These are phyloP conservation scores for Auanema freiburgensis DNA, from an alignment of 2,888 invertebrate species.

Conservation along the genomic window DNA sequence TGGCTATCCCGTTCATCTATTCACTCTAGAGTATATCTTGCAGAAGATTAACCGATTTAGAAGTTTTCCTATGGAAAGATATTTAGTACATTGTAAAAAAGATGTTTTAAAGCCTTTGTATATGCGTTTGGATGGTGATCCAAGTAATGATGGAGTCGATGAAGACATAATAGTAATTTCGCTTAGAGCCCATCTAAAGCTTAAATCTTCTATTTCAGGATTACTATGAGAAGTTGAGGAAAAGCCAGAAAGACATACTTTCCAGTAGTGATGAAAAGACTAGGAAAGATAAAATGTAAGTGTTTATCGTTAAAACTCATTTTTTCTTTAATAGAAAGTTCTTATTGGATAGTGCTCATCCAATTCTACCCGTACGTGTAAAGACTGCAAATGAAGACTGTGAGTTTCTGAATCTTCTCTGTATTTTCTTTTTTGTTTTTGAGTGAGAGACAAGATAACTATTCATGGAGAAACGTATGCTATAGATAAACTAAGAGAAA, in stretches of 20 bases:
- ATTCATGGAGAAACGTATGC: slow-evolving; percentile 26
- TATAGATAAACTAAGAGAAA: slow-evolving; percentile 40
- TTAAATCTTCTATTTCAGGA: too few relatives aligned
- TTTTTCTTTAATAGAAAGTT: too few relatives aligned
- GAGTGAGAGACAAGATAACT: slow-evolving; percentile 24
- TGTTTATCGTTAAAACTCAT: too few relatives aligned
- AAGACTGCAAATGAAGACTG: too few relatives aligned
- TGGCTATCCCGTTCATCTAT: slow-evolving; percentile 64
- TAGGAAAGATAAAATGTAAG: too few relatives aligned
- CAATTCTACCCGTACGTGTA: too few relatives aligned
- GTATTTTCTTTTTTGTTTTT: slow-evolving; percentile 8
- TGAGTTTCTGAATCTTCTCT: too few relatives aligned
- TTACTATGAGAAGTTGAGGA: too few relatives aligned
- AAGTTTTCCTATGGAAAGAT: slow-evolving; percentile 62
- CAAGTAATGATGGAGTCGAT: neutral
- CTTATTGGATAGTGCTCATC: too few relatives aligned
- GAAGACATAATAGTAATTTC: neutral
- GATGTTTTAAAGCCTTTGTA: slow-evolving; percentile 47
- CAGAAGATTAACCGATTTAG: slow-evolving; percentile 44
- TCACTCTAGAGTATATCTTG: slow-evolving; percentile 7
- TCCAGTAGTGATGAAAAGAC: too few relatives aligned
- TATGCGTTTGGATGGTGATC: slow-evolving; percentile 17
- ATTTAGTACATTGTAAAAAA: slow-evolving; percentile 53
- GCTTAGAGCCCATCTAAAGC: too few relatives aligned
- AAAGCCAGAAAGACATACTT: too few relatives aligned